Percentiles rank a stretch among this genome's conserved stretches.
phyloP scores from a whole-genome alignment of 2,797 vertebrate species.

The Anguilla anguilla region DNA sequence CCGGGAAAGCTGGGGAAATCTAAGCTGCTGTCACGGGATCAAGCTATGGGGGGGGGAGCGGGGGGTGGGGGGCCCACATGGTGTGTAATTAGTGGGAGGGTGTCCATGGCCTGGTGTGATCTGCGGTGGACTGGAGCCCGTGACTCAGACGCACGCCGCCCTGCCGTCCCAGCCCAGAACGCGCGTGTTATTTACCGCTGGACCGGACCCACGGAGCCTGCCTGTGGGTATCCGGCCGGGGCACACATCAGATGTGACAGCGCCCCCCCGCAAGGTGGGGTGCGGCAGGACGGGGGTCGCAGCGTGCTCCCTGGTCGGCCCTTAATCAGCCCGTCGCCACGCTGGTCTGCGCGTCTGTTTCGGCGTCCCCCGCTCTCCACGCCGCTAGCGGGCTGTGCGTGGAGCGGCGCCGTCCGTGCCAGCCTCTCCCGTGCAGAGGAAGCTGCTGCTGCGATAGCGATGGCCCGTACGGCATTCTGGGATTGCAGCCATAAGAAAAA shows the following conservation, averaged over 20 bases:
- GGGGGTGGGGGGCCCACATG: constrained; percentile 71
- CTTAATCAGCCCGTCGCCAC: neutral
- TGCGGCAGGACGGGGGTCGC: neutral
- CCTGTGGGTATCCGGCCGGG: neutral
- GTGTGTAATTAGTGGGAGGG: constrained; percentile 63
- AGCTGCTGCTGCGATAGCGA: neutral
- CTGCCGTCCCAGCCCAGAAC: neutral
- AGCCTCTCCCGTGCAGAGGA: neutral
- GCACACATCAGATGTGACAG: neutral
- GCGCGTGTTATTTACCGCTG: neutral
- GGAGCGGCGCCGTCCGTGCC: neutral
- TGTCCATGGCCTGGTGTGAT: neutral
- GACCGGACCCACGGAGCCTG: neutral
- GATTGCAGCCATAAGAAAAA: neutral
- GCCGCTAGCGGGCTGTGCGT: neutral
- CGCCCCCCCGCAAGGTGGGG: neutral
- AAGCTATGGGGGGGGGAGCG: constrained; percentile 29
- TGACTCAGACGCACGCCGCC: neutral
- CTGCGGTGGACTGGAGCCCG: neutral
- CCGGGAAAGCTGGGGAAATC: neutral
- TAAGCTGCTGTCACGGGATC: neutral
- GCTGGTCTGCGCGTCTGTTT: neutral
- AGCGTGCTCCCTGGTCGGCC: neutral
- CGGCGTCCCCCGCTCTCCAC: neutral
- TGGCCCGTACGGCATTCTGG: neutral